phyloP scores from a whole-genome alignment of 1,140 invertebrate species.

The Bombus fervidus region DNA sequence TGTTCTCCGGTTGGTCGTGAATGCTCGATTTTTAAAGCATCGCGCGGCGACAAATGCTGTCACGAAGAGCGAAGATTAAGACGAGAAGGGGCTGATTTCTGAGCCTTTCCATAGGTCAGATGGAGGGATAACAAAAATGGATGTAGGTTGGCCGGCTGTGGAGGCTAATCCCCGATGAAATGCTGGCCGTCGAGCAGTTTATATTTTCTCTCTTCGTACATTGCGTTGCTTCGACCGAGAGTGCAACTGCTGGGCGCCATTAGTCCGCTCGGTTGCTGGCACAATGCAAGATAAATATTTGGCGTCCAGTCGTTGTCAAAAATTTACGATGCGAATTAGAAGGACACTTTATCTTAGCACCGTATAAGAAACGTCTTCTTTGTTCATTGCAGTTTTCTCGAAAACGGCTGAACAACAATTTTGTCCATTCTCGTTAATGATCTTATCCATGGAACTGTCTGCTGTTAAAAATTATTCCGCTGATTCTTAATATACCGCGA shows the following conservation, averaged over 20 bases:
- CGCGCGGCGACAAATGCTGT: neutral
- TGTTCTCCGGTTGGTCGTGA: neutral
- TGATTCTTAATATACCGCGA: neutral
- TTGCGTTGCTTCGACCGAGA: neutral
- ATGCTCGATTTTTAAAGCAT: constrained; percentile 1
- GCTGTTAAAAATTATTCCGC: neutral
- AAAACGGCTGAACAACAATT: neutral
- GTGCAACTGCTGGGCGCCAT: constrained; percentile 9
- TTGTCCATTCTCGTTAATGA: neutral
- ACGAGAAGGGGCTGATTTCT: constrained; percentile 1
- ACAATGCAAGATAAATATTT: constrained; percentile 26
- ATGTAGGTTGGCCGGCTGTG: constrained; percentile 54
- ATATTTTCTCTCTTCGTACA: constrained; percentile 40
- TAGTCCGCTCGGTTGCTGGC: neutral
- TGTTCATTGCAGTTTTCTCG: neutral
- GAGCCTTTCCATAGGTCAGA: constrained; percentile 47
- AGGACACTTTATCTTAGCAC: neutral
- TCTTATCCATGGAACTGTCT: neutral
- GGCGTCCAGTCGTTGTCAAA: constrained; percentile 14
- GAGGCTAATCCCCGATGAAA: constrained; percentile 56
- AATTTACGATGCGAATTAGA: constrained; percentile 27
- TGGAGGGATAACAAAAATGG: constrained; percentile 55
- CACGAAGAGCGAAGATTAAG: neutral
- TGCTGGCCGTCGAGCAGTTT: constrained; percentile 52
- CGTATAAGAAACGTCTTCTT: neutral